phyloP scores from a whole-genome alignment of 2,888 invertebrate species.

The Nomada hirtipes region DNA sequence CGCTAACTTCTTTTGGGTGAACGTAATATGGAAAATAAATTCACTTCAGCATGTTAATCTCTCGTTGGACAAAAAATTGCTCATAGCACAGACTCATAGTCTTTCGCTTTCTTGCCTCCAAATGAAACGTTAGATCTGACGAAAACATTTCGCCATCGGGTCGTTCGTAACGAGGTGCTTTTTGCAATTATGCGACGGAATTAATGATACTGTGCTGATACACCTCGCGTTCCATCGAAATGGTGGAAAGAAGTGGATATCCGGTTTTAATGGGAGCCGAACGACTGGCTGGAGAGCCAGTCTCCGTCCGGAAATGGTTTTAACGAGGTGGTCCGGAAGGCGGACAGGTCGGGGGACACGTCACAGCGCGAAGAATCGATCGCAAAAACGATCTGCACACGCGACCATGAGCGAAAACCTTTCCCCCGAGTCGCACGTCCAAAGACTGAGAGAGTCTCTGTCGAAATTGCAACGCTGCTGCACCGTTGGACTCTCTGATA shows the following conservation, averaged over 20 bases:
- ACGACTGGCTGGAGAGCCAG: constrained; percentile 43
- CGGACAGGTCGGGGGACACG: constrained; percentile 6
- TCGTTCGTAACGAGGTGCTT: constrained; percentile 3
- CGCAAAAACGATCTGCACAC: constrained; percentile 25
- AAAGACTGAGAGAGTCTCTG: constrained; percentile 24
- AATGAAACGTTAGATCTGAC: background rate
- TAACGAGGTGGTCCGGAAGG: constrained; percentile 51
- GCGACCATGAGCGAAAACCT: too few relatives aligned
- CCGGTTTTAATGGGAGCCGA: constrained; percentile 48
- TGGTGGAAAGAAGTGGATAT: constrained; percentile 33
- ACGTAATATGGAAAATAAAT: too few relatives aligned
- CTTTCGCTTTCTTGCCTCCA: background rate
- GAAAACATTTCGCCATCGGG: background rate
- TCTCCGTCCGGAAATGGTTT: constrained; percentile 51
- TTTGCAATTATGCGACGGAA: constrained; percentile 32
- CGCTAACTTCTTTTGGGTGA: too few relatives aligned
- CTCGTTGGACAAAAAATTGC: too few relatives aligned
- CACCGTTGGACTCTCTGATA: background rate
- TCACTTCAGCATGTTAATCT: too few relatives aligned
- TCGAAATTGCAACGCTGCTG: constrained; percentile 16
- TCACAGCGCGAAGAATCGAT: constrained; percentile 37
- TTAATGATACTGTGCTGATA: constrained; percentile 32
- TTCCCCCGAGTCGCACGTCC: too few relatives aligned
- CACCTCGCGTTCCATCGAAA: constrained; percentile 6
- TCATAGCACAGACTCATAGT: too few relatives aligned